Conservation (phyloP, 35 echinoderm and acorn worm species). For the Heliocidaris tuberculata region DNA sequence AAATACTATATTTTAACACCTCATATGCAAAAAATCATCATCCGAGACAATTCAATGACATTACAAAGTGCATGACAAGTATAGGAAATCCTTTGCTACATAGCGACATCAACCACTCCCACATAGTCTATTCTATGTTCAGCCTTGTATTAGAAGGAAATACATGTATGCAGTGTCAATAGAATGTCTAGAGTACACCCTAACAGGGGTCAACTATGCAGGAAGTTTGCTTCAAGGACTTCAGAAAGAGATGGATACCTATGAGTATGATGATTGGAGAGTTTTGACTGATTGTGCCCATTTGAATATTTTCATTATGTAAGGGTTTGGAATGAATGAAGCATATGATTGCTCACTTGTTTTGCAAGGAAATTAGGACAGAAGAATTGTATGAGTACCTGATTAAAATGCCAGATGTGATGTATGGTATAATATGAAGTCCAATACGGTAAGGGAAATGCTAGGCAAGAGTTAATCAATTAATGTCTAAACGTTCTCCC, state of each 20-base stretch:
- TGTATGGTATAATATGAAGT: not conserved
- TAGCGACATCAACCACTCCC: not conserved
- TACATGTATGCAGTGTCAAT: constrained; percentile 4
- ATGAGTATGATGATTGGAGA: not conserved
- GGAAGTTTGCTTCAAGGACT: not conserved
- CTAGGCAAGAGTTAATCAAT: not conserved
- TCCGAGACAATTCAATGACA: not conserved
- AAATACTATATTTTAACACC: not conserved
- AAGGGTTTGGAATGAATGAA: not conserved
- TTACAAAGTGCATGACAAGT: not conserved
- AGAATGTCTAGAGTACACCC: not conserved
- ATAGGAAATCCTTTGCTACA: not conserved
- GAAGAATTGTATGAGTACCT: not conserved
- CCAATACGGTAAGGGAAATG: not conserved
- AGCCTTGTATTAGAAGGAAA: not conserved
- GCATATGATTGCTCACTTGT: not conserved
- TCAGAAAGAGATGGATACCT: not conserved
- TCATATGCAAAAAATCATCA: not conserved
- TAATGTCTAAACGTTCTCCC: not conserved
- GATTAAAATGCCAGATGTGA: not conserved
- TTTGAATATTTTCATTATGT: not conserved
- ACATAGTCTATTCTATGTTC: not conserved
- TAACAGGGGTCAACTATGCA: not conserved
- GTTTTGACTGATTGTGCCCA: not conserved
- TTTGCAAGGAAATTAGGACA: not conserved